These are phyloP conservation scores for Actias luna DNA, from an alignment of 2,888 invertebrate species.

Conservation along the genomic window DNA sequence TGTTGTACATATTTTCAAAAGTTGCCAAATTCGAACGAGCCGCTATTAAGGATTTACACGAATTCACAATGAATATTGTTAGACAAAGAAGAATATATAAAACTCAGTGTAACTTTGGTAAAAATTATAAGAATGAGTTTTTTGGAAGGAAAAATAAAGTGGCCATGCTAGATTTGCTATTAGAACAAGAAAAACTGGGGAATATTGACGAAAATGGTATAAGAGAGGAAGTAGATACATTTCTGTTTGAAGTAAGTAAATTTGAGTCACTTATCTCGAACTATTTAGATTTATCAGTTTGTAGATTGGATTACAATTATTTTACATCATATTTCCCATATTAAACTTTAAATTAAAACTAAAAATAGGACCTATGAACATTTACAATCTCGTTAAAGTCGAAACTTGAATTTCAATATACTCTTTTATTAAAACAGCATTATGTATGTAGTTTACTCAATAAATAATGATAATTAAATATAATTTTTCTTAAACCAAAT, in stretches of 20 bases:
- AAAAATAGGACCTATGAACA: no score
- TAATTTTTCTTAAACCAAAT: no score
- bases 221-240: slow-evolving; percentile 86
- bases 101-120: slow-evolving; percentile 23
- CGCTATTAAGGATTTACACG: slow-evolving; percentile 69
- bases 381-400: no score
- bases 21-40: slow-evolving; percentile 22
- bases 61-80: slow-evolving; percentile 77
- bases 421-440: no score
- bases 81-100: slow-evolving; percentile 44
- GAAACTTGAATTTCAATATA: no score
- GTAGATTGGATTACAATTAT: no score
- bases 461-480: no score
- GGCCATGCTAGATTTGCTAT: slow-evolving; percentile 84
- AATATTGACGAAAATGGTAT: slow-evolving; percentile 81
- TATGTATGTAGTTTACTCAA: no score
- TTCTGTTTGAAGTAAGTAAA: slow-evolving; percentile 87
- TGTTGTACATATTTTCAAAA: slow-evolving; percentile 18
- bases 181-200: slow-evolving; percentile 80
- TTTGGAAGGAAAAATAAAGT: slow-evolving; percentile 69
- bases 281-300: no score
- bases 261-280: no score
- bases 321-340: no score
- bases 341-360: no score
- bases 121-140: slow-evolving; percentile 26